Base-by-base conservation (phyloP, 2,888 invertebrate species). In the Enoplolaimus lenunculus region DNA sequence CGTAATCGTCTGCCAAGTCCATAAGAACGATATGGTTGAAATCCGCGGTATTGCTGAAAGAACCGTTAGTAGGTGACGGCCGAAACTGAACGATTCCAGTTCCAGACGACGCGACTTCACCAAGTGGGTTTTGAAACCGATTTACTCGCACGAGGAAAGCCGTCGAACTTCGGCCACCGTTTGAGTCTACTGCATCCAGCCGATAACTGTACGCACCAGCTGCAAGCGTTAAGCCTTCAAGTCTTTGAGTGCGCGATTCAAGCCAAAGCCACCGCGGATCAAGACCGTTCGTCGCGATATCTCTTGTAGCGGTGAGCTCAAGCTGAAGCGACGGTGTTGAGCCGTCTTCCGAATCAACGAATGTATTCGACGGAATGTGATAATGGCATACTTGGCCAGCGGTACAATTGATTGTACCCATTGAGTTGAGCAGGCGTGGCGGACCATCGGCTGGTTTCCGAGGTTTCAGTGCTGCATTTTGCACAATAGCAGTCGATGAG, bases 301-400 rank as follows among this genome's bases (percentile, higher is more conserved):
- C 16, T 62, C 64, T 7, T 13, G n/a, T 30, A 2, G 26, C 2
- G 2, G 21, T 3, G 31, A 70, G 31, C 26, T 26, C 29, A 3
- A 70, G 59, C 2, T 26, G 2, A 21, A 70, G 33, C 2, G 2
- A 2, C 45, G 2, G 28, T 26, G 70, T 70, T 31, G 45, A 31
- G 29, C 78, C 77, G 60, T 78, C 78, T 68, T 77, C 77, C 1
- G 73, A 72, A 72, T 78, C 78, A 60, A 74, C 70, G 74, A 78
- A 78, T n/a, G 77, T 78, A 60, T 74, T 72, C 3, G 73, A 71
- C 13, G 76, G 76, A 2, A 78, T 73, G 31, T 75, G 31, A 75
- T 76, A 71, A 73, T 60, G 62, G 68, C 69, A 71, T n/a, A 70
- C 33, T n/a, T 3, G 3, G 31, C 34, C 34, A 31, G 16, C 33